Evolutionary conservation across 2,113 vertebrate species (phyloP).

Genomic region (Oryzias melastigma): DNA sequence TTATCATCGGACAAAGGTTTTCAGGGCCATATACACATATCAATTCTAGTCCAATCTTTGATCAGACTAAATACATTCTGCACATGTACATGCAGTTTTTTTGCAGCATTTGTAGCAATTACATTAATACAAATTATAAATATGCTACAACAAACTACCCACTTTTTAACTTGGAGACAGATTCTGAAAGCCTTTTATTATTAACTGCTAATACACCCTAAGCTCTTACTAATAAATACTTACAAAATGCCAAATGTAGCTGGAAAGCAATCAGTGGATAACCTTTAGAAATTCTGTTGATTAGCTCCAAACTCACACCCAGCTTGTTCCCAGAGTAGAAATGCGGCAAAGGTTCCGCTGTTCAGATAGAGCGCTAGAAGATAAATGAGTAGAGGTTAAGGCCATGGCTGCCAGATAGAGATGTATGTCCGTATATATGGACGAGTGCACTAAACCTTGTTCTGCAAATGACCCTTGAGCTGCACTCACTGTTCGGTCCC

Average conservation of each 20-base stretch:
- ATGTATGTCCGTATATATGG: conserved; percentile 23
- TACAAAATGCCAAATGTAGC: conserved; percentile 4
- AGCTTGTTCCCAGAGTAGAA: background rate
- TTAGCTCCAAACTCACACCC: background rate
- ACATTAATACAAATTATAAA: too few relatives aligned
- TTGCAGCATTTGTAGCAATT: too few relatives aligned
- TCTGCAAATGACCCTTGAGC: conserved; percentile 36
- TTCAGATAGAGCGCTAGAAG: conserved; percentile 17
- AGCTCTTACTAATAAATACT: background rate
- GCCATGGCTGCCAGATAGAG: conserved; percentile 3
- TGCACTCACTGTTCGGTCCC: conserved; percentile 20
- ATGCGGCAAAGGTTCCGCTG: conserved; percentile 20
- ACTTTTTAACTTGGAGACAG: too few relatives aligned
- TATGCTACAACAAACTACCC: too few relatives aligned
- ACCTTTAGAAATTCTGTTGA: background rate
- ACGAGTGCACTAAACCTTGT: conserved; percentile 21
- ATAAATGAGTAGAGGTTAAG: conserved; percentile 31
- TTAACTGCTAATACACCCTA: too few relatives aligned
- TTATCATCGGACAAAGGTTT: too few relatives aligned
- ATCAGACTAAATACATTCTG: too few relatives aligned
- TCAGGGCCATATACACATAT: too few relatives aligned
- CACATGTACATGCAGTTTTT: too few relatives aligned
- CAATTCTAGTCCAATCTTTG: too few relatives aligned
- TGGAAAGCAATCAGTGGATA: background rate
- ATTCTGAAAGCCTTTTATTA: too few relatives aligned